These are phyloP conservation scores for Muschampia plurimacula DNA, from an alignment of 2,888 invertebrate genomes.

Conservation along the genomic window DNA sequence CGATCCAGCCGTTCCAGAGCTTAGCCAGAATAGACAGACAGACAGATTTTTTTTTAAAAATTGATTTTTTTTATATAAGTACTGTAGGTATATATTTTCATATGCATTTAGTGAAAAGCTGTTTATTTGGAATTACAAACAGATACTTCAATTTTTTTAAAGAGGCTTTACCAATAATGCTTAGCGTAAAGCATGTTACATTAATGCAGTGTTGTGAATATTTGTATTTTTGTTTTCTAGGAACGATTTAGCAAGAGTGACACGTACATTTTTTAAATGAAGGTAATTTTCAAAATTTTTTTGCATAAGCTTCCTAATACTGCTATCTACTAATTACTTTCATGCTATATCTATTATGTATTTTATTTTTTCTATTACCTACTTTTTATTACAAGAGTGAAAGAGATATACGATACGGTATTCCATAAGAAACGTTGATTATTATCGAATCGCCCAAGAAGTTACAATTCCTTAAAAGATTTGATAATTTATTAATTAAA, in stretches of 20 bases:
- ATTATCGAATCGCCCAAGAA: no score
- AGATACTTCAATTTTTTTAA: background rate
- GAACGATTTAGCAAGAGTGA: slow-evolving; percentile 92
- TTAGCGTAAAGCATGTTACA: slow-evolving; percentile 57
- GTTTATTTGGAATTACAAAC: no score
- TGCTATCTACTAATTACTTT: slow-evolving; percentile 17
- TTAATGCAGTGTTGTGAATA: slow-evolving; percentile 70
- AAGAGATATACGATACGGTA: no score
- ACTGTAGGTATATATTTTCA: no score
- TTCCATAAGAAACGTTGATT: no score
- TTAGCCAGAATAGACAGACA: no score
- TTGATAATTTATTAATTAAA: no score
- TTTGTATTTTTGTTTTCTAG: slow-evolving; percentile 88
- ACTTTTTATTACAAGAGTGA: background rate
- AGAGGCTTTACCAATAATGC: slow-evolving; percentile 27
- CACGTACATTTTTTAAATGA: slow-evolving; percentile 94
- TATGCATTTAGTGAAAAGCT: no score
- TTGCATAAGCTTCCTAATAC: slow-evolving; percentile 18
- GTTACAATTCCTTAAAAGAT: no score
- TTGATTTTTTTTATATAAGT: no score
- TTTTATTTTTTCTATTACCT: background rate
- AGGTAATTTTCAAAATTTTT: slow-evolving; percentile 74
- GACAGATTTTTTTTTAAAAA: no score
- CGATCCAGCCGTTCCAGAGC: no score
- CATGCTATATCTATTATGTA: background rate